Evolutionary conservation across 2,888 invertebrate genomes (phyloP).

Genomic region (Acheta domesticus): DNA sequence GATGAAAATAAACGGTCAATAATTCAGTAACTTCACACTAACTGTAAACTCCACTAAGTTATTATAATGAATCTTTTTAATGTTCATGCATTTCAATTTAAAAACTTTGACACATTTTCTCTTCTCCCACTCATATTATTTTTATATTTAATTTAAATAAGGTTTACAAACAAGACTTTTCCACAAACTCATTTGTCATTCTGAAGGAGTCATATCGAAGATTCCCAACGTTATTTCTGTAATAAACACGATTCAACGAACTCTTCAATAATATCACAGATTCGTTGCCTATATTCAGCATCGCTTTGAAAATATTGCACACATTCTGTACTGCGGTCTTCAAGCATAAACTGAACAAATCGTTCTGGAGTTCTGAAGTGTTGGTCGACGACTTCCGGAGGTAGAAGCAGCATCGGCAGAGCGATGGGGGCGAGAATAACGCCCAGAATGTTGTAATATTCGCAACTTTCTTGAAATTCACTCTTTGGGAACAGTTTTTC

Average conservation of each 20-base stretch:
- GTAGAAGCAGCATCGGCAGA: neutral
- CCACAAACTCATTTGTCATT: no score
- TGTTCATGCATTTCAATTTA: no score
- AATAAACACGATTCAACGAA: neutral
- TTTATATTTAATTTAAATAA: no score
- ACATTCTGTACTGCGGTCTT: neutral
- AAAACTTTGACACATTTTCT: no score
- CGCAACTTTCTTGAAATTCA: slow-evolving; percentile 11
- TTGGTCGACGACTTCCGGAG: neutral
- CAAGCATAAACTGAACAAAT: neutral
- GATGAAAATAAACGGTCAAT: no score
- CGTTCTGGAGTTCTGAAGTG: neutral
- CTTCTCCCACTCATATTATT: no score
- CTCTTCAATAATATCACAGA: neutral
- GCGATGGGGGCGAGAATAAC: neutral
- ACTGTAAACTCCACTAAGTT: no score
- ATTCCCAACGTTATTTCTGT: no score
- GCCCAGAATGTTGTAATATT: neutral
- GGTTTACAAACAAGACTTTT: no score
- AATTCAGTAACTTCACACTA: no score
- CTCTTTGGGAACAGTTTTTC: neutral
- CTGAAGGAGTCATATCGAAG: no score
- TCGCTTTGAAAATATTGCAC: neutral
- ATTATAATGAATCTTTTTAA: no score
- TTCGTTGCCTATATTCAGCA: neutral